phyloP scores from a whole-genome alignment of 2,113 vertebrate genomes.

The Conger conger region DNA sequence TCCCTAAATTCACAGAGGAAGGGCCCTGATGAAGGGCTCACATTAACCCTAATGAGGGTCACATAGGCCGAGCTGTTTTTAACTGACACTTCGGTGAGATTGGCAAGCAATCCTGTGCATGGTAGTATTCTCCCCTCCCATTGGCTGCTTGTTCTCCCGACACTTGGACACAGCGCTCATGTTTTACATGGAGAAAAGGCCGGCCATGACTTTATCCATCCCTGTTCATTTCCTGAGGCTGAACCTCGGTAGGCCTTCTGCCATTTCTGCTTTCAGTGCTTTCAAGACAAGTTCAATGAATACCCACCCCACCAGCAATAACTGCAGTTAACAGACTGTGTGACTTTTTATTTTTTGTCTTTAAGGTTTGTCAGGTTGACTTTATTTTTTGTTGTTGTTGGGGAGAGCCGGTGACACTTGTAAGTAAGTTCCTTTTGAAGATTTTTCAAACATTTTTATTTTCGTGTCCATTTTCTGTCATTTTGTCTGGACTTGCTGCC shows the following conservation, averaged over 20 bases:
- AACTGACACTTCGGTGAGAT: neutral
- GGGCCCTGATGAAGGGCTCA: neutral
- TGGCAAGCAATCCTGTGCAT: neutral
- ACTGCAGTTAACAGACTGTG: constrained; percentile 19
- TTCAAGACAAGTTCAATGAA: constrained; percentile 25
- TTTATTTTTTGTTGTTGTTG: neutral
- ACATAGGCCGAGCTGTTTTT: neutral
- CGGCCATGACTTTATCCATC: neutral
- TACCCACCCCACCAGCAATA: constrained; percentile 20
- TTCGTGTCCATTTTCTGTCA: neutral
- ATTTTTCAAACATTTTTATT: neutral
- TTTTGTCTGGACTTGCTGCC: neutral
- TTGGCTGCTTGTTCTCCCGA: neutral
- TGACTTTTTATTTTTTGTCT: no score
- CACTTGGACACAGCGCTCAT: neutral
- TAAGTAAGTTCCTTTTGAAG: neutral
- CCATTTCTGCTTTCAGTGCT: constrained; percentile 24
- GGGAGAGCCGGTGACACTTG: neutral
- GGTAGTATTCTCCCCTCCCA: neutral
- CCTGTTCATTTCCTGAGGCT: constrained; percentile 11
- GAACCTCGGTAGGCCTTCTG: neutral
- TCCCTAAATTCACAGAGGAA: constrained; percentile 16
- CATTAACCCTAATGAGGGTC: neutral
- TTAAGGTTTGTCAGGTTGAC: no score
- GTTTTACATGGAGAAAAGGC: neutral